Percentiles rank a stretch among this genome's conserved stretches.
Conservation (phyloP, 2,113 vertebrate genomes). For the Isichthys henryi region DNA sequence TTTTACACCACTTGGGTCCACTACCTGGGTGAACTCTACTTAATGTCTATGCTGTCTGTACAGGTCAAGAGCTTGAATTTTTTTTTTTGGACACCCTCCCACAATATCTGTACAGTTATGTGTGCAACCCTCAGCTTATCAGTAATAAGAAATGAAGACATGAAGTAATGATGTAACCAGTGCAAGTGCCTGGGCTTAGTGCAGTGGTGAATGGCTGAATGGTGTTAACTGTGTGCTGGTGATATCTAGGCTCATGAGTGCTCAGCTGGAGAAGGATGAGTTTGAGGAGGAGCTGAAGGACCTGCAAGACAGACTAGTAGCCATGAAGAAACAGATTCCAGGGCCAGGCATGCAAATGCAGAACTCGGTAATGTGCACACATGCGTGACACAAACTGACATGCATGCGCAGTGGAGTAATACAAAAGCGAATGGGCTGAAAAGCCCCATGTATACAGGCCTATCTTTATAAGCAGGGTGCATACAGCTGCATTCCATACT, state of each 20-base stretch:
- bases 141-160: not conserved
- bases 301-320: constrained; percentile 49
- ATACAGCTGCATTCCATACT: not conserved
- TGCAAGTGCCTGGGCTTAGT: not conserved
- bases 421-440: not conserved
- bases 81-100: not conserved
- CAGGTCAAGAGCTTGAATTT: not conserved
- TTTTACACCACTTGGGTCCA: too few species aligned
- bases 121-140: not conserved
- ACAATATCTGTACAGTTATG: not conserved
- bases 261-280: constrained; percentile 71
- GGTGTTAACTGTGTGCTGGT: not conserved
- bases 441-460: not conserved
- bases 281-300: constrained; percentile 69
- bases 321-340: constrained; percentile 52
- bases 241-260: constrained; percentile 67
- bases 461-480: not conserved
- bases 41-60: not conserved
- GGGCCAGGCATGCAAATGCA: constrained; percentile 46
- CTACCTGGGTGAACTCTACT: not conserved
- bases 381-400: not conserved
- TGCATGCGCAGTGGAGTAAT: too few species aligned
- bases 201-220: not conserved
- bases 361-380: not conserved
- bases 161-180: not conserved